phyloP scores from a whole-genome alignment of 2,797 vertebrate species.

The Bufotes viridis region DNA sequence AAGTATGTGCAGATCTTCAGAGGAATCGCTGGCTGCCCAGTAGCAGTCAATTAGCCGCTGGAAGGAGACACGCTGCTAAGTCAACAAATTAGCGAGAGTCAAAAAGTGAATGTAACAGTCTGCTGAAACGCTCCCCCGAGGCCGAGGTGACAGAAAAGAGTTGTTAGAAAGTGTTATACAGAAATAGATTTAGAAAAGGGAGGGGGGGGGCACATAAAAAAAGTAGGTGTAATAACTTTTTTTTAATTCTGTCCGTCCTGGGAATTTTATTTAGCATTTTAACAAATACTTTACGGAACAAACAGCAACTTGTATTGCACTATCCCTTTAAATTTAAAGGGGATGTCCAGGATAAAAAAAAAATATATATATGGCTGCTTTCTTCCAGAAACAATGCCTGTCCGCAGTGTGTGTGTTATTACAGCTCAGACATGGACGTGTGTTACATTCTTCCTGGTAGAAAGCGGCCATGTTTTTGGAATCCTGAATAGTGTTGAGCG shows the following conservation, averaged over 20 bases:
- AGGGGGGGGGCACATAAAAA: neutral
- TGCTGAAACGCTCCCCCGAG: slow-evolving; percentile 43
- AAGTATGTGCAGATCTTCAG: slow-evolving; percentile 67
- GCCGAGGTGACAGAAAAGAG: slow-evolving; percentile 49
- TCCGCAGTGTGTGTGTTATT: too few relatives aligned
- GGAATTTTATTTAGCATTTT: neutral
- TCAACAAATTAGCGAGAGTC: slow-evolving; percentile 59
- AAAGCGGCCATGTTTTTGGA: too few relatives aligned
- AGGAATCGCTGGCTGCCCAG: slow-evolving; percentile 60
- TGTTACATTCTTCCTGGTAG: too few relatives aligned
- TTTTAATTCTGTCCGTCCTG: neutral
- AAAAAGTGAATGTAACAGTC: slow-evolving; percentile 58
- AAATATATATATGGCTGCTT: too few relatives aligned
- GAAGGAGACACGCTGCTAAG: slow-evolving; percentile 55
- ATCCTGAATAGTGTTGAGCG: too few relatives aligned
- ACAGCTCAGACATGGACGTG: too few relatives aligned
- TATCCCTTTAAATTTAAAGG: neutral
- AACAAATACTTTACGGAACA: neutral
- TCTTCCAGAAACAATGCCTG: too few relatives aligned
- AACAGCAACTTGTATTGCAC: neutral
- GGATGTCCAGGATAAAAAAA: neutral
- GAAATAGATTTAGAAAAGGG: slow-evolving; percentile 19
- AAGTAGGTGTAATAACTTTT: neutral
- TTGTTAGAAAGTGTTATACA: slow-evolving; percentile 51
- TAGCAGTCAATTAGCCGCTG: slow-evolving; percentile 55